Evolutionary conservation across 2,888 invertebrate species (phyloP), one percentile per base, ranked within the genome.

Genomic region (Abrostola tripartita): DNA sequence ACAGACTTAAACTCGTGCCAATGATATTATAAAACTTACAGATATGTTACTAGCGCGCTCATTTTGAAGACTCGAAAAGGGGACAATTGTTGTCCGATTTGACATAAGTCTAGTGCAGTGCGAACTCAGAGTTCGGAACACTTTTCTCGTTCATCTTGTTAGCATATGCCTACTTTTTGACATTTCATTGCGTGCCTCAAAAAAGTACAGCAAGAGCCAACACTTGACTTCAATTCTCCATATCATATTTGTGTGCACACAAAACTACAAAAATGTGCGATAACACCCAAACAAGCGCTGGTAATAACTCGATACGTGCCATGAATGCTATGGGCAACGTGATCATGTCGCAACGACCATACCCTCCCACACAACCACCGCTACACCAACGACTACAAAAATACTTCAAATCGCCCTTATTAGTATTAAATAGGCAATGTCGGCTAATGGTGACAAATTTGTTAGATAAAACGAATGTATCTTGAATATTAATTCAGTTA

Each of bases 391-490:
- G 64, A 57, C 72, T 52, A 52, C 40, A 55, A 71, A 77, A 79
- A 79, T 77, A 73, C 62, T 66, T 65, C 49, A 50, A 66, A 76
- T 73, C 66, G 67, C 72, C 74, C 76, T 79, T 75, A 81, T 81
- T 78, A 79, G 73, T 78, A 74, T 69, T 62, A 70, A 76, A 81
- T 64, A 74, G 68, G 61, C 59, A 65, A 67, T 69, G 69, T 52
- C 78, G 68, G 70, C 68, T 76, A 80, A 74, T 68, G 62, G 73
- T 73, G 74, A 82, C 81, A 81, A 82, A 82, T 82, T 77, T 55
- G 66, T 59, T 53, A 61, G 74, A 79, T 72, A 76, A 76, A 68
- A 69, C 57, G 68, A 74, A 76, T 65, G 67, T 71, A 64, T 63
- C 68, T 77, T 60, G 83, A 81, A 82, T 82, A 74, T 81, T 74